Evolutionary conservation across 2,113 vertebrate genomes (phyloP).

Genomic region (Gobius niger): DNA sequence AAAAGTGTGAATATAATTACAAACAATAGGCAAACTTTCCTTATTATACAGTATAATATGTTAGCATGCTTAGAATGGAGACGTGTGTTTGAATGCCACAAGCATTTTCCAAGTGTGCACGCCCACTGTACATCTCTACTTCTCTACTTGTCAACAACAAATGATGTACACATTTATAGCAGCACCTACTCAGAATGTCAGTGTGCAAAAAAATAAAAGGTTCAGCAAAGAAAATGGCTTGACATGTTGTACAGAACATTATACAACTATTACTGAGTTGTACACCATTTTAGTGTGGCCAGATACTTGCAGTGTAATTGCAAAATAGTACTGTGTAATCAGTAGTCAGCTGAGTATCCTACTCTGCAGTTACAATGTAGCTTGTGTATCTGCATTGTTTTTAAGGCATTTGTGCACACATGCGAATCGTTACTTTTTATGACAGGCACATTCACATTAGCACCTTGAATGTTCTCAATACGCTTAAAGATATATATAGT

Average conservation of each 20-base stretch:
- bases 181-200: conserved; percentile 20
- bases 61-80: conserved; percentile 21
- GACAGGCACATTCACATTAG: conserved; percentile 3
- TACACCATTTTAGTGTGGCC: too few relatives aligned
- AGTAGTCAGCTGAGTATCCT: too few relatives aligned
- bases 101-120: conserved; percentile 36
- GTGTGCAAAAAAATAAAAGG: neutral
- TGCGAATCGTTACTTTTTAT: neutral
- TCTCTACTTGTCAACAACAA: conserved; percentile 28
- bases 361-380: too few relatives aligned
- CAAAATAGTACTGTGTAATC: too few relatives aligned
- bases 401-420: too few relatives aligned
- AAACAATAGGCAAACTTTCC: too few relatives aligned
- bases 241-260: neutral
- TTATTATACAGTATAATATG: neutral
- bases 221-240: neutral
- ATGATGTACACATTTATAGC: conserved; percentile 47
- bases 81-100: conserved; percentile 29
- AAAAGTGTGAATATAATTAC: too few relatives aligned
- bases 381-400: too few relatives aligned
- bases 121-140: conserved; percentile 25
- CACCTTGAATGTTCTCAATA: conserved; percentile 41
- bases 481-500: conserved; percentile 22
- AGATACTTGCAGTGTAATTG: too few relatives aligned
- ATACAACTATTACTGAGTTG: too few relatives aligned